Evolutionary conservation across 2,888 invertebrate species (phyloP).

Genomic region (Drosophila ustulata): DNA sequence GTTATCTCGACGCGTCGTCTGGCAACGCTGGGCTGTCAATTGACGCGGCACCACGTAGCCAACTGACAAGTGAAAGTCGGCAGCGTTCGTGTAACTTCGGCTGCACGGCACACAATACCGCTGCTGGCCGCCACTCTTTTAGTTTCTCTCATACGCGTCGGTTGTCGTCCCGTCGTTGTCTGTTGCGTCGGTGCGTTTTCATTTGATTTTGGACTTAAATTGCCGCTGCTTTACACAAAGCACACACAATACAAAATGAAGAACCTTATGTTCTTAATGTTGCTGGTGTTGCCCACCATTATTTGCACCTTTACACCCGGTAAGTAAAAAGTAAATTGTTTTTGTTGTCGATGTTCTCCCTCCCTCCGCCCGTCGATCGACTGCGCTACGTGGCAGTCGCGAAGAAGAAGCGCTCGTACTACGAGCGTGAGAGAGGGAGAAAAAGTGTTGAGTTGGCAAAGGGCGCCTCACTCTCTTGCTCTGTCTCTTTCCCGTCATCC

Average conservation of each 20-base stretch:
- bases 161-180: slow-evolving; percentile 30
- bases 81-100: slow-evolving; percentile 58
- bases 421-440: slow-evolving; percentile 4
- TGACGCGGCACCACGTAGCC: slow-evolving; percentile 74
- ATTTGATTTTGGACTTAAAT: slow-evolving; percentile 24
- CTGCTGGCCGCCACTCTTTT: slow-evolving; percentile 45
- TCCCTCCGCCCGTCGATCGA: not conserved
- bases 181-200: slow-evolving; percentile 23
- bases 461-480: not conserved
- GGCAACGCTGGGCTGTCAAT: slow-evolving; percentile 57
- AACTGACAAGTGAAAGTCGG: slow-evolving; percentile 73
- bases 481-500: slow-evolving; percentile 34
- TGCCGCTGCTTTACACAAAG: slow-evolving; percentile 17
- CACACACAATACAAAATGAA: slow-evolving; percentile 86
- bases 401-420: not conserved
- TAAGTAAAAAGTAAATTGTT: slow-evolving; percentile 86
- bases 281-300: slow-evolving; percentile 90
- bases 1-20: not conserved
- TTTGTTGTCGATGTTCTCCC: slow-evolving; percentile 3
- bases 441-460: slow-evolving; percentile 68
- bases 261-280: slow-evolving; percentile 88
- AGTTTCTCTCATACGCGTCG: slow-evolving; percentile 54
- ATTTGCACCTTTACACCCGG: slow-evolving; percentile 90
- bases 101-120: slow-evolving; percentile 40
- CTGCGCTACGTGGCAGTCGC: slow-evolving; percentile 62